Conservation (phyloP, 2,797 vertebrate genomes). For the Ctenochaetus hawaiiensis region DNA sequence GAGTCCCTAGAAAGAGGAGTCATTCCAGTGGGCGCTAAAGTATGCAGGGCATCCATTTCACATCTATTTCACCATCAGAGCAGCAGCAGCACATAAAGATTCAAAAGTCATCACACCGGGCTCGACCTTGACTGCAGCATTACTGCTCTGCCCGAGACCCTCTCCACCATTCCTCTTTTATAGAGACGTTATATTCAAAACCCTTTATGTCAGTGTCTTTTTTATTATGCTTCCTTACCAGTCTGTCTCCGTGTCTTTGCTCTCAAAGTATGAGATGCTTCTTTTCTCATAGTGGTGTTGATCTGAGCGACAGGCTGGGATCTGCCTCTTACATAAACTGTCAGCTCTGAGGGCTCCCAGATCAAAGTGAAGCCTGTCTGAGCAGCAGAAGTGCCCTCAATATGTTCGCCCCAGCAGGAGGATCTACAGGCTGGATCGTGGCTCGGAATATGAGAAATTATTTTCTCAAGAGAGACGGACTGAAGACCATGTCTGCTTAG, state of each 20-base stretch:
- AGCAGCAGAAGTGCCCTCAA: conserved; percentile 64
- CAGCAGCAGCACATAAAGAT: conserved; percentile 22
- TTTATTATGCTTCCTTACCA: conserved; percentile 22
- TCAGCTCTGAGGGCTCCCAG: conserved; percentile 56
- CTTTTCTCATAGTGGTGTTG: conserved; percentile 38
- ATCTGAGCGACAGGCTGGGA: conserved; percentile 42
- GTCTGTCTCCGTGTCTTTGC: conserved; percentile 29
- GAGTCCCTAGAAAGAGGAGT: conserved; percentile 43
- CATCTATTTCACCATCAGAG: conserved; percentile 43
- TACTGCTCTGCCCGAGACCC: conserved; percentile 5
- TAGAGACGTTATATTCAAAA: conserved; percentile 32
- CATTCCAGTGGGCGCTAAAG: conserved; percentile 28
- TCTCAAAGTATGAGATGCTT: conserved; percentile 13
- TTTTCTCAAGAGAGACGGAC: background rate
- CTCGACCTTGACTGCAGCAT: conserved; percentile 54
- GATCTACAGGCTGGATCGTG: conserved; percentile 41
- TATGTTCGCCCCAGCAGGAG: conserved; percentile 48
- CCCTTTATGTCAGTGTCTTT: conserved; percentile 29
- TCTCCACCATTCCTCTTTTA: conserved; percentile 11
- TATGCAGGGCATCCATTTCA: conserved; percentile 38
- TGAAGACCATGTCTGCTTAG: background rate
- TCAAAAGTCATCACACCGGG: background rate
- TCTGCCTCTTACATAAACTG: conserved; percentile 62
- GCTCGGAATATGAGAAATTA: conserved; percentile 4
- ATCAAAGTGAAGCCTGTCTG: conserved; percentile 76